A percentile compares a stretch with the other conserved stretches of the same genome.
Conservation (phyloP, 1,140 invertebrate genomes). For the Orius insidiosus region DNA sequence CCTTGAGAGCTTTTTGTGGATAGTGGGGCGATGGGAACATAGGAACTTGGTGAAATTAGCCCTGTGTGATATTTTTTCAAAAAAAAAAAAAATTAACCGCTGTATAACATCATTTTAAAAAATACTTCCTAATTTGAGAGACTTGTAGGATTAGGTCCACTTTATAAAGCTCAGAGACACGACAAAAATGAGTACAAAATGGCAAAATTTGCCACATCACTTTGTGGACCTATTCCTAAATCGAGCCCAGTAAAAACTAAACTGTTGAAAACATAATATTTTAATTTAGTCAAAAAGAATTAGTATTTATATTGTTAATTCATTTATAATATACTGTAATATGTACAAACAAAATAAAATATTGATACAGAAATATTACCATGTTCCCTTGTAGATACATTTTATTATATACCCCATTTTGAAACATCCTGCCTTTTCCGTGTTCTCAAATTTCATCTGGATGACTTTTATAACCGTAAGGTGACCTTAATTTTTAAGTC, state of each 20-base stretch:
- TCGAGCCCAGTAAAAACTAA: neutral
- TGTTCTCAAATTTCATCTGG: no score
- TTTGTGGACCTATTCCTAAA: neutral
- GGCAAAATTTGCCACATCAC: no score
- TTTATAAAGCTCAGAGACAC: neutral
- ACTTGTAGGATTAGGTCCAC: slow-evolving; percentile 1
- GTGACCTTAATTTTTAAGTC: no score
- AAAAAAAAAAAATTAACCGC: neutral
- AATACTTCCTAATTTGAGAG: neutral
- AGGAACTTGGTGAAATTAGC: no score
- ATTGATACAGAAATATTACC: slow-evolving; percentile 9
- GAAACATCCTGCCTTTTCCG: no score
- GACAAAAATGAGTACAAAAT: neutral
- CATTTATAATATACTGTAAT: slow-evolving; percentile 15
- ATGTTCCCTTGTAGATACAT: neutral
- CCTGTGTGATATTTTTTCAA: neutral
- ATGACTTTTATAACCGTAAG: no score
- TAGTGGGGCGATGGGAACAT: no score
- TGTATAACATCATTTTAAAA: neutral
- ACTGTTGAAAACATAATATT: slow-evolving; percentile 2
- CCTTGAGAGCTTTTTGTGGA: no score
- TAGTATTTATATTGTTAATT: slow-evolving; percentile 15
- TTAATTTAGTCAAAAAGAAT: slow-evolving; percentile 3
- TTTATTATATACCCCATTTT: neutral
- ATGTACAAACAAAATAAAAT: slow-evolving; percentile 15